These are phyloP conservation scores for Seira sanloemensis DNA, from an alignment of 2,888 invertebrate species.

Conservation along the genomic window DNA sequence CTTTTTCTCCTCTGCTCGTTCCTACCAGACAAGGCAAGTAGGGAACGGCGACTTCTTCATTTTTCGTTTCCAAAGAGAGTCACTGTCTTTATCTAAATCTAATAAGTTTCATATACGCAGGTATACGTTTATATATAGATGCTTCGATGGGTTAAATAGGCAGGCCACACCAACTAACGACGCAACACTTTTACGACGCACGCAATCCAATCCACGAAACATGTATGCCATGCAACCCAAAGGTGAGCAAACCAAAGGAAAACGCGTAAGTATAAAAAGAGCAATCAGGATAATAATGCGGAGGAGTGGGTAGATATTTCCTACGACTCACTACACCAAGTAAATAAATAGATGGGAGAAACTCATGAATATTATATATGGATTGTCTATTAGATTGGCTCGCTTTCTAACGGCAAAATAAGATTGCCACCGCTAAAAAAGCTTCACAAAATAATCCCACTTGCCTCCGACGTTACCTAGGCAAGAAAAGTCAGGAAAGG, in stretches of 20 bases:
- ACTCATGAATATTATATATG: neutral
- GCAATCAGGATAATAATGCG: slow-evolving; percentile 54
- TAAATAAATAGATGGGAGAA: neutral
- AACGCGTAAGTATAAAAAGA: slow-evolving; percentile 38
- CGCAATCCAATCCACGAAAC: slow-evolving; percentile 27
- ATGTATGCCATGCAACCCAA: neutral
- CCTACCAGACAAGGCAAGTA: no score
- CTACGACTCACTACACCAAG: neutral
- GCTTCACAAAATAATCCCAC: neutral
- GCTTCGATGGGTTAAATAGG: neutral
- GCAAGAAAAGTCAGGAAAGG: neutral
- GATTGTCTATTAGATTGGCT: neutral
- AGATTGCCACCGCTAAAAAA: neutral
- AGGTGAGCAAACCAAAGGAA: neutral
- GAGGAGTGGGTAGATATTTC: slow-evolving; percentile 27
- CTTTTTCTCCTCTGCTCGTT: no score
- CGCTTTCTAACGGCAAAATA: neutral
- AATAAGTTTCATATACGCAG: slow-evolving; percentile 1
- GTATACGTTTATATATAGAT: neutral
- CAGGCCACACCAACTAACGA: neutral
- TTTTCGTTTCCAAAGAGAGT: no score
- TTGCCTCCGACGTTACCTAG: neutral
- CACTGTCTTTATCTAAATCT: slow-evolving; percentile 9
- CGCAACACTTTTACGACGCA: slow-evolving; percentile 30
- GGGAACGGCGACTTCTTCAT: no score